Evolutionary conservation across 2,797 vertebrate genomes (phyloP).

Genomic region (Odontamblyopus lacepedii): DNA sequence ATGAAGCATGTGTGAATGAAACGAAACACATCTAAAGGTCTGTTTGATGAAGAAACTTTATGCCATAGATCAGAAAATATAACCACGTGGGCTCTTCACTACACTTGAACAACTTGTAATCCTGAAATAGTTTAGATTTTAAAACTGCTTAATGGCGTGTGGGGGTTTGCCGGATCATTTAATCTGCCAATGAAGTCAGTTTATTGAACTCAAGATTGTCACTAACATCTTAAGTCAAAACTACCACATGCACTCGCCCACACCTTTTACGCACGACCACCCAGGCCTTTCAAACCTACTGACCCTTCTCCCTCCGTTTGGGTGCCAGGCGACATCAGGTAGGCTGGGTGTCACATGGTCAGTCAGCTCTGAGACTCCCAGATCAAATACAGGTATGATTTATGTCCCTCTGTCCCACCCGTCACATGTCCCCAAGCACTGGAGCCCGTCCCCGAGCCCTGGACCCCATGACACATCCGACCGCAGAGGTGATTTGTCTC

Average conservation of each 20-base stretch:
- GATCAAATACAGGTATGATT: slow-evolving; percentile 90
- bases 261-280: slow-evolving; percentile 25
- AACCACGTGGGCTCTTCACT: no score
- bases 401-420: slow-evolving; percentile 76
- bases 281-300: slow-evolving; percentile 38
- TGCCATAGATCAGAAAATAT: no score
- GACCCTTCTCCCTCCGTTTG: slow-evolving; percentile 40
- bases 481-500: slow-evolving; percentile 69
- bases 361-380: slow-evolving; percentile 47
- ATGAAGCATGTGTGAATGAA: no score
- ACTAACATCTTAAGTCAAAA: not conserved
- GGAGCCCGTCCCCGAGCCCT: slow-evolving; percentile 45
- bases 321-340: slow-evolving; percentile 47
- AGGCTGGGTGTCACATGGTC: slow-evolving; percentile 54
- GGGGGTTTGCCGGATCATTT: no score
- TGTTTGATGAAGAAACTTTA: no score
- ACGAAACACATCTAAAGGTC: no score
- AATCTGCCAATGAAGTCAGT: not conserved
- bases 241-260: not conserved
- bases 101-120: no score
- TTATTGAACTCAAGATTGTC: slow-evolving; percentile 2
- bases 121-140: no score
- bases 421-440: slow-evolving; percentile 50
- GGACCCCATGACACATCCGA: slow-evolving; percentile 59
- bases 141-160: no score